Percentiles rank a stretch among this genome's conserved stretches.
These are phyloP conservation scores for Cuculus canorus DNA, from an alignment of 2,797 vertebrate species.

Conservation along the genomic window DNA sequence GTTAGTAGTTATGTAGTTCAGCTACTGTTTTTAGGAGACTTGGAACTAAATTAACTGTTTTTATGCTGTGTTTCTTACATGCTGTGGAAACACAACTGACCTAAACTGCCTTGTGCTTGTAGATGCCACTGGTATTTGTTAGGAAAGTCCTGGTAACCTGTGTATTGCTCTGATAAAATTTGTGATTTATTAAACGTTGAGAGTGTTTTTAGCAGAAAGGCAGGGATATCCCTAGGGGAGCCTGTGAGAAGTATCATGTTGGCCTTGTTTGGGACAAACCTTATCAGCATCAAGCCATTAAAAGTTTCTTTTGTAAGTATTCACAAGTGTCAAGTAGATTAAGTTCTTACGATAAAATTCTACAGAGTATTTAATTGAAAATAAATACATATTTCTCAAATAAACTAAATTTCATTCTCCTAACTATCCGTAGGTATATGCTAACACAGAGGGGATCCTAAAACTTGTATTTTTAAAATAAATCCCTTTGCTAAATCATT, in stretches of 20 bases:
- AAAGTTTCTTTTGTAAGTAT: neutral
- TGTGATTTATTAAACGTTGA: neutral
- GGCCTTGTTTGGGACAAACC: neutral
- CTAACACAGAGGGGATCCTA: neutral
- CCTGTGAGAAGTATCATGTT: neutral
- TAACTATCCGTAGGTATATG: neutral
- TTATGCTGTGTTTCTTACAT: neutral
- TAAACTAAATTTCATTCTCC: neutral
- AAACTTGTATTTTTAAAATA: neutral
- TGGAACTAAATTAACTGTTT: neutral
- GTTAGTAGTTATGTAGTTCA: fast-evolving
- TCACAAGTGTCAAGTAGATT: neutral
- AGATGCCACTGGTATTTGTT: neutral
- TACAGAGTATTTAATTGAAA: neutral
- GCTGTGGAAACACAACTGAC: neutral
- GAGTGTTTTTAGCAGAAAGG: neutral
- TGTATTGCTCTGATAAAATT: neutral
- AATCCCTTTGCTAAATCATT: neutral
- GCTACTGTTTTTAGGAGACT: neutral
- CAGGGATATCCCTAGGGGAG: neutral
- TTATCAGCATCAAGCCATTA: neutral
- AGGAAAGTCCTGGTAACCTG: neutral
- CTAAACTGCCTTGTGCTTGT: neutral
- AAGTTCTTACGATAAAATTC: neutral
- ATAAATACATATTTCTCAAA: neutral